Evolutionary conservation across 2,888 invertebrate species (phyloP).

Genomic region (Lissonota sp.): DNA sequence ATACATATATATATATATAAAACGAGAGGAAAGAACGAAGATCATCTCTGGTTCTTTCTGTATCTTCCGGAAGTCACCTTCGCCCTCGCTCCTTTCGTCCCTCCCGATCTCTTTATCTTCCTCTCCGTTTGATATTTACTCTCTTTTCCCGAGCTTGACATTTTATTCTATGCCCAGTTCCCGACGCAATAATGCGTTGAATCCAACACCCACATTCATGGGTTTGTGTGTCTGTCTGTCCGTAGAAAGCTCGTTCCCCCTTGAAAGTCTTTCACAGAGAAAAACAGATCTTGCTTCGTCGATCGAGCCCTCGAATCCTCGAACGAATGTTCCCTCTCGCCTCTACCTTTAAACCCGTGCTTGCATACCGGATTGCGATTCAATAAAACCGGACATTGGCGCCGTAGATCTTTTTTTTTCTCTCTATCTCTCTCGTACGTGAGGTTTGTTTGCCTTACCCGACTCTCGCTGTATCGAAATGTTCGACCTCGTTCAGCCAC

Average conservation of each 20-base stretch:
- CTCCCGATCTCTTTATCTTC: not conserved
- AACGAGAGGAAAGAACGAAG: conserved; percentile 30
- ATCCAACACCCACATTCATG: too few species aligned
- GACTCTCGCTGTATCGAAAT: conserved; percentile 76
- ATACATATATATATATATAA: not conserved
- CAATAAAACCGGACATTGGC: not conserved
- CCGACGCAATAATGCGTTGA: too few species aligned
- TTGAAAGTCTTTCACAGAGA: not conserved
- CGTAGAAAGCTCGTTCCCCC: not conserved
- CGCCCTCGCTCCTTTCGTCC: conserved; percentile 1
- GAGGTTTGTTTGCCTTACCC: conserved; percentile 69
- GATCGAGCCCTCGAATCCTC: conserved; percentile 5
- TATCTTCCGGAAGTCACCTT: conserved; percentile 16
- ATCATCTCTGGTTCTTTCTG: conserved; percentile 36
- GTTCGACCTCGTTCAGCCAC: conserved; percentile 82
- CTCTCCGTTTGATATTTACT: not conserved
- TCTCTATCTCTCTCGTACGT: not conserved
- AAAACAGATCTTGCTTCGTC: not conserved
- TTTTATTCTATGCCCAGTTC: not conserved
- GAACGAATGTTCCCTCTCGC: not conserved
- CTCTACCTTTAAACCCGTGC: conserved; percentile 5
- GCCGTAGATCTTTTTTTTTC: too few species aligned
- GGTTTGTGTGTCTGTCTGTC: too few species aligned
- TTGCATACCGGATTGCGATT: conserved; percentile 2
- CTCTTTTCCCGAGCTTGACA: not conserved